Evolutionary conservation across 2,113 vertebrate species (phyloP).

Genomic region (Setophaga coronata): DNA sequence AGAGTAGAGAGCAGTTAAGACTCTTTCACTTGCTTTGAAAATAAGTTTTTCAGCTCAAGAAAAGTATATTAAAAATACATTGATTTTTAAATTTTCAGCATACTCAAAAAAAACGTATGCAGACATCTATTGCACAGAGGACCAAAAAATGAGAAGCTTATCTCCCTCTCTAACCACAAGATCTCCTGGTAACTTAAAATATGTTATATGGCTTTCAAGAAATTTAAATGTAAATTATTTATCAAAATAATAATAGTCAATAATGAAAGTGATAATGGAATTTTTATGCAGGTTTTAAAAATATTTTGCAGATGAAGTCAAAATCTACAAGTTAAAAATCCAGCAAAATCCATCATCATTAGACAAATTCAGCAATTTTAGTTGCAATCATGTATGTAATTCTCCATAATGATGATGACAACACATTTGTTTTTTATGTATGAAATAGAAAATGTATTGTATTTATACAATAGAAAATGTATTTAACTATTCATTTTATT

Average conservation of each 20-base stretch:
- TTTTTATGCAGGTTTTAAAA: background rate
- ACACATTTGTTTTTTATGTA: background rate
- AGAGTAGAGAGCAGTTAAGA: background rate
- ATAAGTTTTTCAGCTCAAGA: background rate
- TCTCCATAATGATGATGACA: background rate
- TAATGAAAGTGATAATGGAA: background rate
- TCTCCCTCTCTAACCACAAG: background rate
- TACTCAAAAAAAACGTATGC: background rate
- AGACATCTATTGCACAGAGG: background rate
- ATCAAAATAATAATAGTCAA: background rate
- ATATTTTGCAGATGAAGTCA: background rate
- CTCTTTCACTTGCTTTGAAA: background rate
- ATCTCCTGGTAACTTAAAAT: background rate
- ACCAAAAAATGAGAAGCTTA: background rate
- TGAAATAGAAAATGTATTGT: background rate
- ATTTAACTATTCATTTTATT: background rate
- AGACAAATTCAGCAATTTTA: background rate
- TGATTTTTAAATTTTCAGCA: background rate
- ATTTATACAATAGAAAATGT: background rate
- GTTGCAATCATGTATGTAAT: background rate
- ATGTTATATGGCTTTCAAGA: background rate
- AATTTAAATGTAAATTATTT: background rate
- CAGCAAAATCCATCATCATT: background rate
- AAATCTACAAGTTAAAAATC: background rate
- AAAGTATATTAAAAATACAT: background rate